These are phyloP conservation scores for Electrona antarctica DNA, from an alignment of 2,113 vertebrate genomes.

Conservation along the genomic window DNA sequence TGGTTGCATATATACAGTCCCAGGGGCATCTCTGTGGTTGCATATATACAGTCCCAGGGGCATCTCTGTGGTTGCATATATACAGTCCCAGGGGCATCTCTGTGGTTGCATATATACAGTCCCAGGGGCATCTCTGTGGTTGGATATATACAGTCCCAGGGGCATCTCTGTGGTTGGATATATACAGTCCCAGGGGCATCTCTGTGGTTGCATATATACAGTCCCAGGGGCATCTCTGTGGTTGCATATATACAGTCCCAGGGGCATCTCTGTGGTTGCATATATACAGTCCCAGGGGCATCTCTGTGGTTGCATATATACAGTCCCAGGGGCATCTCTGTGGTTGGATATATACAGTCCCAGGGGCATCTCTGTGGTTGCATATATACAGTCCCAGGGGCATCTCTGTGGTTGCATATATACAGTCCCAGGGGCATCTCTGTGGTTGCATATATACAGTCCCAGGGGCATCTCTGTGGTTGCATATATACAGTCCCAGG, in stretches of 20 bases:
- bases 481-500: constrained; percentile 58
- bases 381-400: constrained; percentile 59
- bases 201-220: constrained; percentile 65
- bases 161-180: constrained; percentile 66
- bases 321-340: constrained; percentile 44
- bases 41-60: constrained; percentile 59
- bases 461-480: constrained; percentile 56
- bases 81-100: constrained; percentile 48
- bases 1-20: constrained; percentile 63
- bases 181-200: constrained; percentile 54
- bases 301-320: constrained; percentile 67
- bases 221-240: constrained; percentile 50
- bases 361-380: constrained; percentile 55
- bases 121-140: constrained; percentile 56
- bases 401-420: constrained; percentile 66
- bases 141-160: constrained; percentile 59
- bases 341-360: constrained; percentile 63
- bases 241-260: constrained; percentile 61
- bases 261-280: constrained; percentile 63
- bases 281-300: constrained; percentile 56
- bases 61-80: constrained; percentile 66
- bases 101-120: constrained; percentile 64
- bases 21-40: constrained; percentile 55
- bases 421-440: constrained; percentile 48
- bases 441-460: constrained; percentile 64